These are phyloP conservation scores for Clarias gariepinus DNA, from an alignment of 2,113 vertebrate genomes.

Conservation along the genomic window DNA sequence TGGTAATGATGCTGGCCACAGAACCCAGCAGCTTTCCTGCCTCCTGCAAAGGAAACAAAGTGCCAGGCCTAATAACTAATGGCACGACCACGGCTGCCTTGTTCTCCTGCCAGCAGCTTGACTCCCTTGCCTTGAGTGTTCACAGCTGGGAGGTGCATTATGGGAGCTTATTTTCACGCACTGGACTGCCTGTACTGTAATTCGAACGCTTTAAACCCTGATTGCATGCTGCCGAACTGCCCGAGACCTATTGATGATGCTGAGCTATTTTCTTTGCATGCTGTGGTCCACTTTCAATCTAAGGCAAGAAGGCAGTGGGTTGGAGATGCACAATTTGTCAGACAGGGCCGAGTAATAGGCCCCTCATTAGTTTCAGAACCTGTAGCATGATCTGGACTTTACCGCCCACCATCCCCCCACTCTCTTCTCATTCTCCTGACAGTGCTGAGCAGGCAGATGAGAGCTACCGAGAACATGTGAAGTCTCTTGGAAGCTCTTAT, in stretches of 20 bases:
- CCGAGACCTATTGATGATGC: slow-evolving; percentile 26
- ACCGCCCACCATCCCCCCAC: neutral
- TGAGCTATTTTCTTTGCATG: slow-evolving; percentile 14
- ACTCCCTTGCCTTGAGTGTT: slow-evolving; percentile 47
- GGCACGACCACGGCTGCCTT: slow-evolving; percentile 49
- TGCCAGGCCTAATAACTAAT: slow-evolving; percentile 55
- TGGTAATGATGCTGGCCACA: slow-evolving; percentile 45
- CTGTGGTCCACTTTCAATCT: slow-evolving; percentile 1
- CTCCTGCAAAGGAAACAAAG: slow-evolving; percentile 52
- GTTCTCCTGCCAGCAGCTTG: slow-evolving; percentile 30
- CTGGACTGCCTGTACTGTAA: slow-evolving; percentile 33
- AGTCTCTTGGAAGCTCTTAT: slow-evolving; percentile 15
- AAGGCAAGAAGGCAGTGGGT: slow-evolving; percentile 8
- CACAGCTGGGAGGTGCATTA: slow-evolving; percentile 47
- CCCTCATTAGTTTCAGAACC: slow-evolving; percentile 45
- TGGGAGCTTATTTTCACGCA: slow-evolving; percentile 45
- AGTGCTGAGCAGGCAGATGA: slow-evolving; percentile 44
- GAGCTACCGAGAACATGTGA: slow-evolving; percentile 12
- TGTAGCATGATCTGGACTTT: slow-evolving; percentile 24
- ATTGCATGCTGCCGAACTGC: slow-evolving; percentile 30
- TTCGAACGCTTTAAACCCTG: slow-evolving; percentile 36
- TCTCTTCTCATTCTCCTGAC: slow-evolving; percentile 13
- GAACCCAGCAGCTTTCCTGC: slow-evolving; percentile 42
- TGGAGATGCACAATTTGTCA: slow-evolving; percentile 38
- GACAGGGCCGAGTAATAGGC: slow-evolving; percentile 40